Evolutionary conservation across 2,797 vertebrate genomes (phyloP), one percentile per base, ranked within the genome.

Genomic region (Lepidocolaptes lacrymiger): DNA sequence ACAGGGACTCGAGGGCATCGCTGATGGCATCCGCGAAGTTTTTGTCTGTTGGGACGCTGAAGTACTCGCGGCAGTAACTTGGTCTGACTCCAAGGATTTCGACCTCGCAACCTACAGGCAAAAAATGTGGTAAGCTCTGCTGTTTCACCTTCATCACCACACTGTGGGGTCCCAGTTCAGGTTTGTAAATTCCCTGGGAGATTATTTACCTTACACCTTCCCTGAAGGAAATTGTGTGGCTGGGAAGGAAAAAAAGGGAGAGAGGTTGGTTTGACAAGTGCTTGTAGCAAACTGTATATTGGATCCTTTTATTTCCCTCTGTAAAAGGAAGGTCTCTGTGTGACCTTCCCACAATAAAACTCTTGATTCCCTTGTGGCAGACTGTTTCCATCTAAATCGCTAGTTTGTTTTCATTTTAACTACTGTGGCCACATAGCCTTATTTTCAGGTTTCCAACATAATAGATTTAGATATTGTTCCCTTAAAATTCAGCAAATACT

Each of bases 51-150:
- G 99, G 99, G 85, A 98, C 97, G 12, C 98, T 98, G 94, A 98
- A 97, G 81, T 99, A 99, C 86, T 98, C 97, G 1, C 98, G 97
- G 96, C 99, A 99, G 85, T 99, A 98, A 18, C 98, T 97, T 30
- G 99, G 98, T 86, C 96, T 98, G 61, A 99, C 97, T 44, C 98
- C 98, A 81, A 99, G 98, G 97, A 99, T 99, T 97, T 99, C 98
- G 9, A 99, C 99, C 92, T 99, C 99, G 3, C 99, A 99, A 80
- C 99, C 99, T 99, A 85, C 0, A 1, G 72, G 73, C 1, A 3
- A 91, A 84, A 89, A 32, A 46, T 4, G 13, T 18, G 14, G 69
- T 88, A 37, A 91, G 61, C 8, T 78, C 52, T 74, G 48, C 36
- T 44, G 14, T 81, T 63, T 68, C 41, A 6, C 44, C 64, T 52